Conservation (phyloP, 2,888 invertebrate species). For the Latrodectus elegans region DNA sequence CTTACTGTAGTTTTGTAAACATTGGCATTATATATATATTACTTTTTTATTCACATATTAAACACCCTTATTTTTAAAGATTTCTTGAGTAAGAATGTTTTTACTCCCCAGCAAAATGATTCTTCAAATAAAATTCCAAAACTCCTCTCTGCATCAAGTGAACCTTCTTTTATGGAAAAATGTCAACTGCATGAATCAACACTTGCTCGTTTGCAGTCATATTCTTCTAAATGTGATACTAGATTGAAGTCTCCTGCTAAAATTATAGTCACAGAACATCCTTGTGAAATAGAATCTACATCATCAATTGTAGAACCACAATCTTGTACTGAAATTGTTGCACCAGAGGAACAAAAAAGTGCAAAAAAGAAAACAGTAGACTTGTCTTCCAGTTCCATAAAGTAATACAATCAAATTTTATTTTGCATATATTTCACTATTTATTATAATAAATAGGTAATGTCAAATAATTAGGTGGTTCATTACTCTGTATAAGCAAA, state of each 20-base stretch:
- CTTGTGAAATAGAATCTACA: not conserved
- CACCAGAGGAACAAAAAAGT: not conserved
- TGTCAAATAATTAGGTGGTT: not conserved
- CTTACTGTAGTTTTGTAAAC: too few species aligned
- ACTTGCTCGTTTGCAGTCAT: constrained; percentile 5
- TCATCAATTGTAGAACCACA: not conserved
- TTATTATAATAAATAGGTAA: not conserved
- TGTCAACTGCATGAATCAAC: not conserved
- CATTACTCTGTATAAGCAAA: not conserved
- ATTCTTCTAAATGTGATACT: not conserved
- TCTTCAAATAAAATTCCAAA: constrained; percentile 22
- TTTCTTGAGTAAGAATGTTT: too few species aligned
- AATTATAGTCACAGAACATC: not conserved
- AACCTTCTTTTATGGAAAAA: not conserved
- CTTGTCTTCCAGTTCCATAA: not conserved
- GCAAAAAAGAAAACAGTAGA: not conserved
- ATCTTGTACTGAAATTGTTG: not conserved
- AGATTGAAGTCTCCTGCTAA: not conserved
- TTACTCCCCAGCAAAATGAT: not conserved
- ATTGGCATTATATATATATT: too few species aligned
- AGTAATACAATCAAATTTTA: not conserved
- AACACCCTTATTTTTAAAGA: too few species aligned
- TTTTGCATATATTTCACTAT: not conserved
- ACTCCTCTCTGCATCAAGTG: not conserved
- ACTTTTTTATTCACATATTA: too few species aligned